These are phyloP conservation scores for Scortum barcoo DNA, from an alignment of 2,113 vertebrate species.

Conservation along the genomic window DNA sequence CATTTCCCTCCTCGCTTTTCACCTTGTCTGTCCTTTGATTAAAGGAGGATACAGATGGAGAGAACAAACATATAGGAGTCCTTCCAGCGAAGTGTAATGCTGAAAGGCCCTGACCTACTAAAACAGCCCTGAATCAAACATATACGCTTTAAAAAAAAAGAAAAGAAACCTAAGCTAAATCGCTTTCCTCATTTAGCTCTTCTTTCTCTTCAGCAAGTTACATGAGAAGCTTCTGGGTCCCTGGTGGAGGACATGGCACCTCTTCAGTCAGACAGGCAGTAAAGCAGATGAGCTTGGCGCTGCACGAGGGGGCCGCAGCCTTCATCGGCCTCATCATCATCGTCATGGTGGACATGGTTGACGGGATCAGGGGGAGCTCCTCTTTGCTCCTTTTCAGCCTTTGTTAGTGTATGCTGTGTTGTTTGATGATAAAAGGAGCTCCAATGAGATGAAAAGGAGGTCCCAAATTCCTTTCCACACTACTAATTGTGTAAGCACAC, in stretches of 20 bases:
- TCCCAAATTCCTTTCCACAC: neutral
- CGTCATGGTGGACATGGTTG: conserved; percentile 32
- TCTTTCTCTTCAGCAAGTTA: conserved; percentile 6
- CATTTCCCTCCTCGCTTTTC: neutral
- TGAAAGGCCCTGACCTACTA: conserved; percentile 41
- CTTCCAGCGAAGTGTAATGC: conserved; percentile 2
- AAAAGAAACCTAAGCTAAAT: conserved; percentile 50
- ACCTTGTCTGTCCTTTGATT: conserved; percentile 5
- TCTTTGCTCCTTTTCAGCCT: conserved; percentile 8
- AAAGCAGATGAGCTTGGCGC: conserved; percentile 30
- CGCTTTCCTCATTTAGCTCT: conserved; percentile 19
- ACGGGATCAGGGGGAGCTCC: conserved; percentile 21
- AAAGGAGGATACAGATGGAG: neutral
- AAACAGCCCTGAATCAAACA: conserved; percentile 31
- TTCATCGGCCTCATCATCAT: conserved; percentile 20
- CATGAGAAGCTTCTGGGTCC: conserved; percentile 39
- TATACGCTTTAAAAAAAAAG: conserved; percentile 37
- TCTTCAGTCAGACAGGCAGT: conserved; percentile 49
- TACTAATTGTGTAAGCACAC: neutral
- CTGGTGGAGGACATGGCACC: conserved; percentile 36
- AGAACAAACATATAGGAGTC: neutral
- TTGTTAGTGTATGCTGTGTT: conserved; percentile 8
- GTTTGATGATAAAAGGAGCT: neutral
- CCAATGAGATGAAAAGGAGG: neutral
- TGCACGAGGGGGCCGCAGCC: neutral